A percentile compares a stretch with the other conserved stretches of the same genome.
These are phyloP conservation scores for Pseudopipra pipra DNA, from an alignment of 2,113 vertebrate species.

Conservation along the genomic window DNA sequence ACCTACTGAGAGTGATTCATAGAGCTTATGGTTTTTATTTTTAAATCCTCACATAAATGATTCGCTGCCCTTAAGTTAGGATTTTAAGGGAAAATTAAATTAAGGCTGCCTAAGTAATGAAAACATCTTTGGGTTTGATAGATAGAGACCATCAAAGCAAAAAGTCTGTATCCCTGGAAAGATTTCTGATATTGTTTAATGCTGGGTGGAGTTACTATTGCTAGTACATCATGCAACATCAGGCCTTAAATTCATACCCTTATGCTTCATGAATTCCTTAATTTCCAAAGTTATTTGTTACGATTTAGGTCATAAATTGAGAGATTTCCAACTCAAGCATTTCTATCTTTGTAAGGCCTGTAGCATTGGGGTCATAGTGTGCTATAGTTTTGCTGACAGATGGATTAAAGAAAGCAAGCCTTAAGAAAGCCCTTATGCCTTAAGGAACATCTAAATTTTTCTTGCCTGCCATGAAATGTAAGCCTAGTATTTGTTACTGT, in stretches of 20 bases:
- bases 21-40: conserved; percentile 15
- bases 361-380: neutral
- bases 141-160: conserved; percentile 28
- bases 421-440: neutral
- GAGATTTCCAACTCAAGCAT: neutral
- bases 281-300: neutral
- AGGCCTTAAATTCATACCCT: neutral
- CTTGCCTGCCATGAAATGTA: neutral
- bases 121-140: conserved; percentile 40
- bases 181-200: conserved; percentile 4
- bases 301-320: conserved; percentile 10
- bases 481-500: neutral
- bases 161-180: neutral
- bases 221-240: neutral
- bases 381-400: neutral
- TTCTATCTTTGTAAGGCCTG: neutral
- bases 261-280: neutral
- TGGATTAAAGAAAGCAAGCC: neutral
- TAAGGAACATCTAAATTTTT: neutral
- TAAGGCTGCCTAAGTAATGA: conserved; percentile 36
- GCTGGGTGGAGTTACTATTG: neutral
- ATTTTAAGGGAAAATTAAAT: conserved; percentile 60
- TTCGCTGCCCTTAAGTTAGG: conserved; percentile 39
- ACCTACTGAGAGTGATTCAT: neutral
- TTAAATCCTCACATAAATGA: conserved; percentile 15